Base-by-base conservation (phyloP, 2,888 invertebrate species). In the Cryptocheilus praepositus region DNA sequence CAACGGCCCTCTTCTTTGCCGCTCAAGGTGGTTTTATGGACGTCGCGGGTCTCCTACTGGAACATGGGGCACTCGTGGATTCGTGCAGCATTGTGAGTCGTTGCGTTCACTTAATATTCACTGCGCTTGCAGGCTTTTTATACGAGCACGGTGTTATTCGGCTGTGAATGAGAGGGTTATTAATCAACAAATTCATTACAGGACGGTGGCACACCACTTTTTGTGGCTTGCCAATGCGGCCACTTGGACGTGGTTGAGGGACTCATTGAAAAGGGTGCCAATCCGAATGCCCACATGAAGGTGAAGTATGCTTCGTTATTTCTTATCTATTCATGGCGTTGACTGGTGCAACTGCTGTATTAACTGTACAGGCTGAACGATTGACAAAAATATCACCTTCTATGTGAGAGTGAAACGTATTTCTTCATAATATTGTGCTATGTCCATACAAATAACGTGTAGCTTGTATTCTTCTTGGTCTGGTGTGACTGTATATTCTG, bases 181-280 rank as follows among this genome's bases (percentile, higher is more conserved):
- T 45, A 53, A 53, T 43, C 8, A 18, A 54, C 25, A 22, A 43
- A 43, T 61, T 53, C 60, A 80, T 86, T 87, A 53, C 88, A 97
- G 97, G 98, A 98, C 88, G 97, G 98, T n/a, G 98, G 97, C 64
- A 97, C 98, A 28, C 96, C 98, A 0, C 90, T 98, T 65, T 97
- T 98, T 88, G 95, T 98, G 62, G 94, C 98, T 58, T 95, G 96
- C 77, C 97, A 98, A 86, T 96, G 96, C 86, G 97, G 97, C 0
- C 96, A 98, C 88, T 90, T 95, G 81, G 94, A 96, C 69, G 94
- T 97, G 70, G 97, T 96, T 3, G 93, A 95, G 80, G 95, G 96
- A 86, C 90, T 98, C 5, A 92, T 98, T 61, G 92, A 92, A 68
- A 92, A 94, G 81, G 97, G 97, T 8, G 95, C 95, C 7, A 91